A percentile compares a stretch with the other conserved stretches of the same genome.
Conservation (phyloP, 2,113 vertebrate genomes). For the Telmatochromis brachygnathus region DNA sequence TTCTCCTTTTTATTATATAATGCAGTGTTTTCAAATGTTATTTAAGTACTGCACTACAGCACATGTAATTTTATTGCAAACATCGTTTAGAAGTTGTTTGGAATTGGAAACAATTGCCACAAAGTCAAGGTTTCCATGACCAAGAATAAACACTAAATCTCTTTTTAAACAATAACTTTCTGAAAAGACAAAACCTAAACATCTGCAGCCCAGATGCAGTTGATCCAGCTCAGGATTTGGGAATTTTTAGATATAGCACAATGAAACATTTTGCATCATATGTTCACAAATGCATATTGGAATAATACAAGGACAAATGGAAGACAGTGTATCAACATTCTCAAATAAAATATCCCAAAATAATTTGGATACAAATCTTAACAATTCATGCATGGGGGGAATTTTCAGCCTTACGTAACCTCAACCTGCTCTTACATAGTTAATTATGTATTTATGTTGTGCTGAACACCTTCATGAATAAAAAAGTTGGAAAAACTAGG, state of each 20-base stretch:
- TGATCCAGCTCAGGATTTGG: neutral
- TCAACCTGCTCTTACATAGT: neutral
- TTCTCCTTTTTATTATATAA: neutral
- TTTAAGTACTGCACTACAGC: neutral
- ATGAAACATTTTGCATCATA: neutral
- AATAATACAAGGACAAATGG: neutral
- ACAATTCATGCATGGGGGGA: neutral
- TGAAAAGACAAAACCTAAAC: neutral
- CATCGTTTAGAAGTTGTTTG: neutral
- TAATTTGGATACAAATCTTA: neutral
- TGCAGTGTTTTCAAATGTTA: neutral
- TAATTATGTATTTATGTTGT: neutral
- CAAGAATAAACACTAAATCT: neutral
- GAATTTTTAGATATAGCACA: neutral
- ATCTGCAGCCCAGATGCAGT: neutral
- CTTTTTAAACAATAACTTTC: neutral
- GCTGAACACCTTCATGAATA: neutral
- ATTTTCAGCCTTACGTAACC: neutral
- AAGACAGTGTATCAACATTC: neutral
- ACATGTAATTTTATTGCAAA: neutral
- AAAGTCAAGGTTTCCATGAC: neutral
- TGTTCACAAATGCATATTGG: neutral
- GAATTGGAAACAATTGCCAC: neutral
- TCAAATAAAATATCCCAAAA: neutral
- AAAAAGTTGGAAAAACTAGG: neutral